Conservation (phyloP, 1,140 invertebrate species). For the Sinella curviseta region DNA sequence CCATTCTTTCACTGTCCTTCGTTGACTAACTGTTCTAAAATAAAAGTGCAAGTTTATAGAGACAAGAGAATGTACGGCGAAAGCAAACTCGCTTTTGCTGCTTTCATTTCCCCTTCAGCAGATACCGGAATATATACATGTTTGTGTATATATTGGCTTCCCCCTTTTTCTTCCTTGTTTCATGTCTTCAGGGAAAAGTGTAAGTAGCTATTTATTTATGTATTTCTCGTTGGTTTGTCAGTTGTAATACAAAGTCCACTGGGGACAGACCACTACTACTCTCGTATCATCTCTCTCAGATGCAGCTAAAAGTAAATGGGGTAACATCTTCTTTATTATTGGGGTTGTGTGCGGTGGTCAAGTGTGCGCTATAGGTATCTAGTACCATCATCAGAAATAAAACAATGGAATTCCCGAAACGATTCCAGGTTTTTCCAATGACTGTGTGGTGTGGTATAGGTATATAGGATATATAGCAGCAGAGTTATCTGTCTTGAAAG, state of each 20-base stretch:
- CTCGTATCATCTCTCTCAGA: conserved; percentile 6
- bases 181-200: not conserved
- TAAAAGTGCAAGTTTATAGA: not conserved
- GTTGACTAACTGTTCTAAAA: too few relatives aligned
- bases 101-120: conserved; percentile 22
- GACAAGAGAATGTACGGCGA: not conserved
- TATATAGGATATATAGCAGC: not conserved
- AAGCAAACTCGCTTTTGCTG: not conserved
- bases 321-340: too few relatives aligned
- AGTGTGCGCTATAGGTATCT: too few relatives aligned
- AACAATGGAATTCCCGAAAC: not conserved
- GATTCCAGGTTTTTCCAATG: not conserved
- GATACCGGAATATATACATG: not conserved
- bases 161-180: conserved; percentile 3
- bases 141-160: not conserved
- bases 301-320: too few relatives aligned
- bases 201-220: conserved; percentile 18
- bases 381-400: too few relatives aligned
- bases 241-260: conserved; percentile 15
- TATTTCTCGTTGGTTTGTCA: conserved; percentile 15
- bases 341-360: too few relatives aligned
- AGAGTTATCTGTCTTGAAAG: not conserved
- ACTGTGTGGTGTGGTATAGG: not conserved
- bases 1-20: not conserved
- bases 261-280: not conserved